phyloP scores from a whole-genome alignment of 2,888 invertebrate species.

The Emmelina monodactyla region DNA sequence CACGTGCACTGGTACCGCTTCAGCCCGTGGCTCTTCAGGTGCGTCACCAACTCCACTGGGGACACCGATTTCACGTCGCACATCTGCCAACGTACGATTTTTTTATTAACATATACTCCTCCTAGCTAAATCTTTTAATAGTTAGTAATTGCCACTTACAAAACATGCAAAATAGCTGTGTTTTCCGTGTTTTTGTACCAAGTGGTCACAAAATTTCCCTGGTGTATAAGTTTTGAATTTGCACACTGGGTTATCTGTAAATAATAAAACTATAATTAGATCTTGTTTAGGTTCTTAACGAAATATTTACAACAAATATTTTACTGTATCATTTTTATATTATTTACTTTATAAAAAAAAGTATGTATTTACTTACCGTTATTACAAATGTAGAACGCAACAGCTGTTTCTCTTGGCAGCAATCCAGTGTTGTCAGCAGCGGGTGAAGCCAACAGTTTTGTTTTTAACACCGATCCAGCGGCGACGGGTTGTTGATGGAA shows the following conservation, averaged over 20 bases:
- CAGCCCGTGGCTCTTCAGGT: slow-evolving; percentile 42
- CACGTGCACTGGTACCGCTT: slow-evolving; percentile 50
- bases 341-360: not conserved
- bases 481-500: slow-evolving; percentile 26
- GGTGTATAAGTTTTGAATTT: slow-evolving; percentile 38
- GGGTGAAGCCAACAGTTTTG: slow-evolving; percentile 17
- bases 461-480: slow-evolving; percentile 22
- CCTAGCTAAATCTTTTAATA: not conserved
- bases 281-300: too few species aligned
- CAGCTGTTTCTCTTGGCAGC: slow-evolving; percentile 39
- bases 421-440: slow-evolving; percentile 17
- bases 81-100: slow-evolving; percentile 24
- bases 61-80: slow-evolving; percentile 20
- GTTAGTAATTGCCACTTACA: slow-evolving; percentile 34
- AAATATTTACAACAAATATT: too few species aligned
- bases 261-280: too few species aligned
- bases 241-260: too few species aligned
- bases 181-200: slow-evolving; percentile 26
- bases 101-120: not conserved
- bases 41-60: slow-evolving; percentile 31
- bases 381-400: slow-evolving; percentile 34
- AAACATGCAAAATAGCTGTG: slow-evolving; percentile 26
- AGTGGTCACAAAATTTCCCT: slow-evolving; percentile 40
- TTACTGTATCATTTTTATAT: too few species aligned
- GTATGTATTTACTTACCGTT: slow-evolving; percentile 23